Base-by-base conservation (phyloP, 2,797 vertebrate genomes). In the Argyrosomus regius region DNA sequence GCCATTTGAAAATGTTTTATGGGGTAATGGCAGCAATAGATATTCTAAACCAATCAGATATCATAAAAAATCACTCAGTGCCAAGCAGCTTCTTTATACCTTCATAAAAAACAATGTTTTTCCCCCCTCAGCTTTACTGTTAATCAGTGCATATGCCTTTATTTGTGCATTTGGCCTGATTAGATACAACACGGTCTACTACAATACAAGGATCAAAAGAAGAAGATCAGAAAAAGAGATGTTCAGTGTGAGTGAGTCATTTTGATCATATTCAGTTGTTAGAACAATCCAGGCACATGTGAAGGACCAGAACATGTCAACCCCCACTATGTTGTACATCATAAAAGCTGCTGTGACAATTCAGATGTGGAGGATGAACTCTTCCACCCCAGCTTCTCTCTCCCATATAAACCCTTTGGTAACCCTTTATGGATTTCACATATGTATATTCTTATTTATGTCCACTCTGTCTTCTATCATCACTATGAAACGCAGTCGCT, bases 381-480 rank as follows among this genome's bases (percentile, higher is more conserved):
- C 89, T 81, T 67, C 88, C 80, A 90, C 78, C 86, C 85, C 72
- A 72, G 86, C 91, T 88, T 91, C 86, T 86, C 81, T 58, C 91
- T 81, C 77, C 78, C 87, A 84, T 87, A 85, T 82, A 91, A 89
- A 85, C 83, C 91, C 75, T 88, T 91, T 53, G 75, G 78, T 87
- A 83, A 88, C 65, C 75, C 85, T 89, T 91, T 91, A 94, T 93
- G 90, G 88, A 92, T 93, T 93, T 90, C 88, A 88, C 87, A 90
- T 90, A 90, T 93, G 91, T 91, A 93, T 82, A 90, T 90, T 92
- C 87, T 90, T 92, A 93, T 92, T 91, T 88, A 90, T 87, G 90
- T 90, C 85, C 92, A 86, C 86, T 89, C 85, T 84, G 88, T 88
- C 88, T 71, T 91, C 90, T 88, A 88, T 92, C 90, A 90, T 92